phyloP scores from a whole-genome alignment of 2,797 vertebrate species.

The Distichodus sexfasciatus region DNA sequence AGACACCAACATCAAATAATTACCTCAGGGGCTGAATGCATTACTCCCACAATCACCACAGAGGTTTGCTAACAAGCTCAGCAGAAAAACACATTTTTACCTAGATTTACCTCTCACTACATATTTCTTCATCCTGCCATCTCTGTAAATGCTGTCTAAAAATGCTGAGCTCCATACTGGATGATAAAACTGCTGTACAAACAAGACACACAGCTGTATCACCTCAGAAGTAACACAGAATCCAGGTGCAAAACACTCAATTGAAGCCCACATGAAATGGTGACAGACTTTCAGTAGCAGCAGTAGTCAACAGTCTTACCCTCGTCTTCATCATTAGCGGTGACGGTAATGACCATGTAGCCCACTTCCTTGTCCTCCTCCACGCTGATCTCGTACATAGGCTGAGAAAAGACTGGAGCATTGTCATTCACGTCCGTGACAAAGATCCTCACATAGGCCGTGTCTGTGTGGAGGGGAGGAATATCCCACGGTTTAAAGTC shows the following conservation, averaged over 20 bases:
- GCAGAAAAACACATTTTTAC: slow-evolving; percentile 50
- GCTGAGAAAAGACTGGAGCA: slow-evolving; percentile 74
- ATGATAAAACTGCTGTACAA: slow-evolving; percentile 22
- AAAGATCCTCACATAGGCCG: slow-evolving; percentile 84
- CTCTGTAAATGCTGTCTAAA: slow-evolving; percentile 48
- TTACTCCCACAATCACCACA: slow-evolving; percentile 56
- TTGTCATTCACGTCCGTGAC: slow-evolving; percentile 89
- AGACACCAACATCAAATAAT: slow-evolving; percentile 71
- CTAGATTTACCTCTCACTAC: slow-evolving; percentile 47
- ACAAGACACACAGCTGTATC: slow-evolving; percentile 26
- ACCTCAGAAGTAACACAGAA: neutral
- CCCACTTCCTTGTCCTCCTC: slow-evolving; percentile 87
- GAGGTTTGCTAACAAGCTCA: slow-evolving; percentile 68
- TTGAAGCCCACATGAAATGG: neutral
- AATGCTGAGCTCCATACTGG: slow-evolving; percentile 36
- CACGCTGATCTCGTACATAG: slow-evolving; percentile 79
- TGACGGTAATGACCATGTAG: slow-evolving; percentile 81
- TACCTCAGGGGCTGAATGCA: slow-evolving; percentile 60
- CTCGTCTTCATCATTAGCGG: slow-evolving; percentile 85
- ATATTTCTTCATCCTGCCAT: slow-evolving; percentile 38
- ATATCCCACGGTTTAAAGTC: neutral
- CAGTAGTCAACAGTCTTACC: slow-evolving; percentile 65
- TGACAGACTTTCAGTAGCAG: neutral
- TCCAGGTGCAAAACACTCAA: slow-evolving; percentile 4
- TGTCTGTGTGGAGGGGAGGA: slow-evolving; percentile 68